A percentile compares a stretch with the other conserved stretches of the same genome.
Conservation (phyloP, 2,888 invertebrate species). For the Drosophila falleni region DNA sequence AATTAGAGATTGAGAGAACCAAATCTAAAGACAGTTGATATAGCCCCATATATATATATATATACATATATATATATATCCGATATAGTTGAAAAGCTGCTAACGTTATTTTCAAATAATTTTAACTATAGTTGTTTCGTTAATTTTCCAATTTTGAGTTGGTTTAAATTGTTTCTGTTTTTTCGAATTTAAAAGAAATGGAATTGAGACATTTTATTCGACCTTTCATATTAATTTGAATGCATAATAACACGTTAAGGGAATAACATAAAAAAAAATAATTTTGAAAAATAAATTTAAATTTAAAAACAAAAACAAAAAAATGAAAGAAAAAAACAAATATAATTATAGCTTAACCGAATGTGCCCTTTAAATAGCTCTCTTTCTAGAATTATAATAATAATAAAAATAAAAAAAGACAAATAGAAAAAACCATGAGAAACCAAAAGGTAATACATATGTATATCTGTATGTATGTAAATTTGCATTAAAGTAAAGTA, state of each 20-base stretch:
- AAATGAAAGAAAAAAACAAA: constrained; percentile 43
- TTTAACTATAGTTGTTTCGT: constrained; percentile 51
- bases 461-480: constrained; percentile 42
- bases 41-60: constrained; percentile 48
- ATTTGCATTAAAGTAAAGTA: constrained; percentile 60
- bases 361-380: constrained; percentile 86
- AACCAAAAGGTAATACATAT: constrained; percentile 44
- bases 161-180: constrained; percentile 12
- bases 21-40: constrained; percentile 53
- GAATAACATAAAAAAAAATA: constrained; percentile 32
- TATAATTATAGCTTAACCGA: constrained; percentile 86
- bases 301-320: constrained; percentile 13
- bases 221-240: constrained; percentile 24
- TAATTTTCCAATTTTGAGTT: constrained; percentile 38
- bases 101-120: constrained; percentile 51
- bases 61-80: constrained; percentile 18
- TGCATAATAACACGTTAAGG: constrained; percentile 44
- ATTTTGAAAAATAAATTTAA: constrained; percentile 34
- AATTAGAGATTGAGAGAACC: constrained; percentile 45
- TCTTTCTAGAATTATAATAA: constrained; percentile 84
- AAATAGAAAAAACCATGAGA: constrained; percentile 40
- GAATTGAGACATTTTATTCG: constrained; percentile 63
- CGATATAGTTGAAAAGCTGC: constrained; percentile 36
- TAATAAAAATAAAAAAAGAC: constrained; percentile 50
- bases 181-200: constrained; percentile 50